Conservation (phyloP, 2,797 vertebrate genomes). For the Alauda arvensis region DNA sequence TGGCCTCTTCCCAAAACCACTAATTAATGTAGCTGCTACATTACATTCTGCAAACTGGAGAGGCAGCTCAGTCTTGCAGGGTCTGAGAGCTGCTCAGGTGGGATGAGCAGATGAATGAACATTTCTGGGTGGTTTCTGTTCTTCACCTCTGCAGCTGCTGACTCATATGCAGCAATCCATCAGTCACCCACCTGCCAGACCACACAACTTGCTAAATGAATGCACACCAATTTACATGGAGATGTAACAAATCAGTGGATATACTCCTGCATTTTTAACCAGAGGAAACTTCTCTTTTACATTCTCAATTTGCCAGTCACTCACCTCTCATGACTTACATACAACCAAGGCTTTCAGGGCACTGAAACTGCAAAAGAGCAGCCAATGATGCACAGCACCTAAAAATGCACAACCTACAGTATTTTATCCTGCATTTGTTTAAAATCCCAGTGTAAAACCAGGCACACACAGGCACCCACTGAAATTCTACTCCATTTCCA, state of each 20-base stretch:
- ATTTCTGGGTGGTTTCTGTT: neutral
- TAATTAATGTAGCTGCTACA: constrained; percentile 77
- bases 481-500: neutral
- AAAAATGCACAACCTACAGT: neutral
- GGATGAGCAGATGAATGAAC: constrained; percentile 26
- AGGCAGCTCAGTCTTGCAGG: constrained; percentile 41
- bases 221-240: neutral
- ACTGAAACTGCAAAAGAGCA: neutral
- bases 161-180: neutral
- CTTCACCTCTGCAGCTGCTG: neutral
- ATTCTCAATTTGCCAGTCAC: constrained; percentile 8
- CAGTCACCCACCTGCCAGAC: constrained; percentile 2
- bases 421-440: neutral
- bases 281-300: neutral
- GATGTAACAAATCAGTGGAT: neutral
- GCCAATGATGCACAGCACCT: neutral
- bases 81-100: neutral
- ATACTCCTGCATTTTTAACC: neutral
- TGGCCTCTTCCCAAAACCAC: constrained; percentile 71
- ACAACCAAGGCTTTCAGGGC: neutral
- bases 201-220: neutral
- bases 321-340: neutral
- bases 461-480: neutral
- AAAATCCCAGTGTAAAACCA: neutral
- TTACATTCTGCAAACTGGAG: constrained; percentile 72